phyloP scores from a whole-genome alignment of 2,888 invertebrate species.

The Microplitis manilae region DNA sequence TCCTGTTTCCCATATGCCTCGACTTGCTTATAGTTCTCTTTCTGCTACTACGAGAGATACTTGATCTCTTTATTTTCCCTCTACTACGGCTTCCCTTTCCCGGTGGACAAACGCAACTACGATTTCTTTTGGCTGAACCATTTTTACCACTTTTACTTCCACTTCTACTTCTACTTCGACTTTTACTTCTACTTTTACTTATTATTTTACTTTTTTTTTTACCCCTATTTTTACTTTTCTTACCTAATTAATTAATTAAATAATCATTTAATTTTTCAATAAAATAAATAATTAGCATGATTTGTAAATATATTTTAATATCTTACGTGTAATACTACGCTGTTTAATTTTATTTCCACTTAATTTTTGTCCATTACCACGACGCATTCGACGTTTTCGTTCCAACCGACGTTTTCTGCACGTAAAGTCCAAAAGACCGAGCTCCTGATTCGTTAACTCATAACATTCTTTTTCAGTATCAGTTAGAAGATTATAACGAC shows the following conservation, averaged over 20 bases:
- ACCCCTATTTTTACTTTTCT: neutral
- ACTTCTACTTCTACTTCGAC: constrained; percentile 22
- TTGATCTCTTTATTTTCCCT: constrained; percentile 2
- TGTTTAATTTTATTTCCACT: constrained; percentile 26
- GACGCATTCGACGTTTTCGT: constrained; percentile 27
- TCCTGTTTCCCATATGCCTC: neutral
- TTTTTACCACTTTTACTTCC: neutral
- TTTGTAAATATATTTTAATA: neutral
- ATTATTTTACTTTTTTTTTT: constrained; percentile 16
- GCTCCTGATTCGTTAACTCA: constrained; percentile 57
- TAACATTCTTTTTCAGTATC: constrained; percentile 48
- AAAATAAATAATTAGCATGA: too few relatives aligned
- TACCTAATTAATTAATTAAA: neutral
- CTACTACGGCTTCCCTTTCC: neutral
- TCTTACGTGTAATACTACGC: neutral
- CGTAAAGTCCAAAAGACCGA: constrained; percentile 54
- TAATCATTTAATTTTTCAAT: too few relatives aligned
- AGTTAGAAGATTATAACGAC: constrained; percentile 55
- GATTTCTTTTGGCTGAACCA: constrained; percentile 1
- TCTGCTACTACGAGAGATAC: neutral
- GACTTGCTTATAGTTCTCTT: neutral
- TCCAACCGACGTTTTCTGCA: constrained; percentile 49
- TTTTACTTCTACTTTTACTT: neutral
- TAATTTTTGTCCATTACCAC: neutral
- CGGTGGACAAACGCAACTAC: neutral